Percentiles rank a stretch among this genome's conserved stretches.
phyloP scores from a whole-genome alignment of 2,888 invertebrate genomes.

The Desoria tigrina region DNA sequence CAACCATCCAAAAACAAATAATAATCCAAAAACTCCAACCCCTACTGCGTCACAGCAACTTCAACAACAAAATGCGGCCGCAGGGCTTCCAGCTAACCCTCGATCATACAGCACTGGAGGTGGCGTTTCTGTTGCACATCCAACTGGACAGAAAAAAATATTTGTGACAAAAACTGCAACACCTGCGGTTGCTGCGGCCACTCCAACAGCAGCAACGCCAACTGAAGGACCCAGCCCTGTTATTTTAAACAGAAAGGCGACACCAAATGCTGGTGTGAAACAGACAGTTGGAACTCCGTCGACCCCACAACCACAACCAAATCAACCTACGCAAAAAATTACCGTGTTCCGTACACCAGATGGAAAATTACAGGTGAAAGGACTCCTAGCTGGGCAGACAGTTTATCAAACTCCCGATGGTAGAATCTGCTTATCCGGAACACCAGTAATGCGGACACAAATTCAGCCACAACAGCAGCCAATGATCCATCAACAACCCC shows the following conservation, averaged over 20 bases:
- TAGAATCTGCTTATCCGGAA: slow-evolving; percentile 67
- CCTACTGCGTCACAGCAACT: slow-evolving; percentile 50
- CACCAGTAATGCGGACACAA: slow-evolving; percentile 26
- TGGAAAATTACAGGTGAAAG: slow-evolving; percentile 88
- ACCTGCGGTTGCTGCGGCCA: slow-evolving; percentile 61
- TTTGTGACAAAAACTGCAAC: slow-evolving; percentile 27
- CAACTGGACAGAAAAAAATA: slow-evolving; percentile 28
- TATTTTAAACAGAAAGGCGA: slow-evolving; percentile 39
- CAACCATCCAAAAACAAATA: slow-evolving; percentile 59
- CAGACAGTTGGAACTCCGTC: not conserved
- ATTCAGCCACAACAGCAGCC: not conserved
- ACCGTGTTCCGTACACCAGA: slow-evolving; percentile 69
- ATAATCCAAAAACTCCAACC: slow-evolving; percentile 63
- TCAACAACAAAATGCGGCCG: slow-evolving; percentile 49
- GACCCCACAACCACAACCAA: slow-evolving; percentile 5
- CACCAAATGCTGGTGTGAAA: slow-evolving; percentile 4
- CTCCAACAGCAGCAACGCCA: slow-evolving; percentile 58
- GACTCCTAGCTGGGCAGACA: slow-evolving; percentile 81
- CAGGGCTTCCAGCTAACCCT: slow-evolving; percentile 20
- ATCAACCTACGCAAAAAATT: slow-evolving; percentile 3
- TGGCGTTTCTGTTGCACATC: no score
- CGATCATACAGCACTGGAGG: slow-evolving; percentile 13
- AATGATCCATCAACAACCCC: not conserved
- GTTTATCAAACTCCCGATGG: slow-evolving; percentile 91
- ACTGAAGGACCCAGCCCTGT: slow-evolving; percentile 18